Evolutionary conservation across 1,140 invertebrate species (phyloP).

Genomic region (Solen grandis): DNA sequence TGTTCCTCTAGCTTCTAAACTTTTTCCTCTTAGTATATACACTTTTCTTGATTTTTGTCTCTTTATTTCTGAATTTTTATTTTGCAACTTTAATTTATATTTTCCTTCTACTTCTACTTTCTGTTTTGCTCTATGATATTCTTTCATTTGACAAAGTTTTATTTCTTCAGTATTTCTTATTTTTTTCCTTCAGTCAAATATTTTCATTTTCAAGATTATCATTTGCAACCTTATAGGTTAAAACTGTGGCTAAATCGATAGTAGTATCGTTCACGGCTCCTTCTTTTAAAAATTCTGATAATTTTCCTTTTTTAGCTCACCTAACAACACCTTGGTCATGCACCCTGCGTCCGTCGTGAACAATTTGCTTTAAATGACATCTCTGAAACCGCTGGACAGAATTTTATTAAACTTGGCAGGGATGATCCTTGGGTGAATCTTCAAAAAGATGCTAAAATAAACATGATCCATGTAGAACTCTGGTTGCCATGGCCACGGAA

Average conservation of each 20-base stretch:
- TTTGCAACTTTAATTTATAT: too few relatives aligned
- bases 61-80: conserved; percentile 6
- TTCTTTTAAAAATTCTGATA: background rate
- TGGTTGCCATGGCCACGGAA: too few relatives aligned
- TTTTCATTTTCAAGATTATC: background rate
- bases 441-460: too few relatives aligned
- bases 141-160: conserved; percentile 12
- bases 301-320: background rate
- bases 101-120: background rate
- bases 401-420: too few relatives aligned
- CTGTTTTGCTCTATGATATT: background rate
- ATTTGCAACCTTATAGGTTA: background rate
- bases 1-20: background rate
- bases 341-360: background rate
- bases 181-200: background rate
- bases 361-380: too few relatives aligned
- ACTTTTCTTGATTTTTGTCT: background rate
- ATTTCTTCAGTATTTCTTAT: too few relatives aligned
- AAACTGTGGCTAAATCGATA: background rate
- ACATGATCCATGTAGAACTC: too few relatives aligned
- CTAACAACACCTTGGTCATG: background rate
- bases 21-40: background rate
- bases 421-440: too few relatives aligned
- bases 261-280: background rate
- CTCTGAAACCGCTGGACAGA: too few relatives aligned